Base-by-base conservation (phyloP, 64 coral and sea anemone genomes). In the Cladopsammia gracilis region DNA sequence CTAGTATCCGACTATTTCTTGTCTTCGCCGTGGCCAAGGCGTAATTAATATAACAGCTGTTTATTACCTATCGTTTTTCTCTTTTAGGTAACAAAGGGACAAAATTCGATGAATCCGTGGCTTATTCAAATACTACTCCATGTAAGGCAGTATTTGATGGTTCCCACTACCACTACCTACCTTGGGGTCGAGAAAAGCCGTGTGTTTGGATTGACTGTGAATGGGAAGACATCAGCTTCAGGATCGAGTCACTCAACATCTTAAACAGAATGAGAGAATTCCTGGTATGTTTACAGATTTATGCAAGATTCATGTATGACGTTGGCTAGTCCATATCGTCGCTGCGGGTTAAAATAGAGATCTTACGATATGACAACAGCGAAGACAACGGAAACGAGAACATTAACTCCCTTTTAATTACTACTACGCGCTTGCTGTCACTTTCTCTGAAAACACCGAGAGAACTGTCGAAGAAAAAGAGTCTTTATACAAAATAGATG, bases 91-190 rank as follows among this genome's bases (percentile, higher is more conserved):
- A 80, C 50, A 58, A 61, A 11, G 77, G 77, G 10, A 80, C 50
- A 23, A 80, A 58, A 42, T 80, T 80, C 15, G 77, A 80, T 19
- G 77, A 80, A 44, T 80, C 77, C 10, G 77, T 80, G 20, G 77
- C 77, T 25, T 51, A 42, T 25, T 80, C 50, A 11, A 80, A 80
- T 43, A 80, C 77, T 20, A 54, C 50, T 80, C 77, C 77, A 61
- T 80, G 49, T 43, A 80, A 80, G 8, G 7, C 77, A 16, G 77
- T 80, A 4, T 25, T 20, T n/a, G 77, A 80, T 43, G 47, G 48
- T 61, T 58, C 77, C 2, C 18, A 80, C 19, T 80, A 80, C 25
- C 19, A 80, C 18, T 58, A 79, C 49, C 16, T 80, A 43, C 77
- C 77, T 23, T 80, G 77, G 77, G 52, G 77, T 34, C 18, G 14